Evolutionary conservation across 30 jellyfish, hydroid and myxozoan species (phyloP).

Genomic region (Hydractinia symbiolongicarpus): DNA sequence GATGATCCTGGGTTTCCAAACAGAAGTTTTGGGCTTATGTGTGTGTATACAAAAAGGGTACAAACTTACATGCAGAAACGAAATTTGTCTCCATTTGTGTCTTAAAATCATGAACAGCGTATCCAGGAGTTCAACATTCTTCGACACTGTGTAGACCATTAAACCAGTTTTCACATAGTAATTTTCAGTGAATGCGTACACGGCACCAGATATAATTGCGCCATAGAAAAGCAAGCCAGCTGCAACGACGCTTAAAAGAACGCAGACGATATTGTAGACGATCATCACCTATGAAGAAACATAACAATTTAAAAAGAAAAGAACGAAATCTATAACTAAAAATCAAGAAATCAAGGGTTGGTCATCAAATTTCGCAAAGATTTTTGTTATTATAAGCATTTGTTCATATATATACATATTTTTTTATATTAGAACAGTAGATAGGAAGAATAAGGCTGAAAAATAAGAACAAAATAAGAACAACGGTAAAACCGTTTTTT

Average conservation of each 20-base stretch:
- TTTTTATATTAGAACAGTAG: not conserved
- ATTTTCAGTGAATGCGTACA: conserved; percentile 46
- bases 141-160: conserved; percentile 49
- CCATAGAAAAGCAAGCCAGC: conserved; percentile 38
- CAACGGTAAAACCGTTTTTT: too few relatives aligned
- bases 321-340: not conserved
- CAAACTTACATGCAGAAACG: conserved; percentile 73
- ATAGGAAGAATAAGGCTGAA: too few relatives aligned
- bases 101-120: conserved; percentile 77
- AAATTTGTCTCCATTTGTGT: conserved; percentile 72
- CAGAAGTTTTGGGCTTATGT: too few relatives aligned
- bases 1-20: too few relatives aligned
- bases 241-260: conserved; percentile 44
- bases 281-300: conserved; percentile 50
- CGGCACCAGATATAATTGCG: conserved; percentile 29
- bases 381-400: not conserved
- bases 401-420: not conserved
- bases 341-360: not conserved
- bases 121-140: conserved; percentile 78
- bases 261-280: conserved; percentile 55
- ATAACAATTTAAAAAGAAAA: not conserved
- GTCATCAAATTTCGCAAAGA: not conserved
- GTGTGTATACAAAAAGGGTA: too few relatives aligned
- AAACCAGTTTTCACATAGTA: conserved; percentile 32
- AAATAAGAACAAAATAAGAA: too few relatives aligned